Evolutionary conservation across 1,140 invertebrate species (phyloP), one percentile per base, ranked within the genome.

Genomic region (Drosophila kanapiae): DNA sequence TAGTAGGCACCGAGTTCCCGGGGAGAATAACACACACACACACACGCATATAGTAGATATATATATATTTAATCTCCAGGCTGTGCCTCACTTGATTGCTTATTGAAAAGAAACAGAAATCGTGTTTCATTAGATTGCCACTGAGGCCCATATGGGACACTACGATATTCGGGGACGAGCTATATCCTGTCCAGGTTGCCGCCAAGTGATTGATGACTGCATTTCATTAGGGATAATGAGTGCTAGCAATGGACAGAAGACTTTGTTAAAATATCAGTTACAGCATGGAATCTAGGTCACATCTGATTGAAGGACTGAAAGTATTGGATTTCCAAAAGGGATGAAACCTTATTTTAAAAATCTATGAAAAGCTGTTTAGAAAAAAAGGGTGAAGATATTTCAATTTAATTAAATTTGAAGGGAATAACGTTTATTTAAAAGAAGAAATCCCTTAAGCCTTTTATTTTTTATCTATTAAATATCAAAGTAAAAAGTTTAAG

Each of bases 181-280:
- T 4, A 0, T 54, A 23, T 56, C 33, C 68, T 59, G 71, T 54
- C 63, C 72, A 23, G 29, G 33, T 37, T 33, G 58, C 11, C 29
- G 57, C 23, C 23, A 3, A 62, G 57, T 69, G 75, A 78, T 78
- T 77, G 75, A 78, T 78, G 75, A 27, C 43, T 60, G 37, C 64
- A 71, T 78, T 78, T 78, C 64, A 78, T 78, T 78, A 48, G 65
- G 64, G 64, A 78, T 78, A 78, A 78, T 78, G 76, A 78, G 65
- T 45, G 58, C 29, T n/a, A 42, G 33, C 53, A 40, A 43, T 18
- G 51, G 49, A 53, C 47, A 38, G 14, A 10, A 9, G 13, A 37
- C 38, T 31, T 48, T 57, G 74, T 8, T 37, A 35, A 75, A 75
- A 63, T 75, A 75, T 72, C 70, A 51, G 68, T 74, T 74, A 74